Evolutionary conservation across 2,888 invertebrate genomes (phyloP).

Genomic region (Ornithoptera alexandrae): DNA sequence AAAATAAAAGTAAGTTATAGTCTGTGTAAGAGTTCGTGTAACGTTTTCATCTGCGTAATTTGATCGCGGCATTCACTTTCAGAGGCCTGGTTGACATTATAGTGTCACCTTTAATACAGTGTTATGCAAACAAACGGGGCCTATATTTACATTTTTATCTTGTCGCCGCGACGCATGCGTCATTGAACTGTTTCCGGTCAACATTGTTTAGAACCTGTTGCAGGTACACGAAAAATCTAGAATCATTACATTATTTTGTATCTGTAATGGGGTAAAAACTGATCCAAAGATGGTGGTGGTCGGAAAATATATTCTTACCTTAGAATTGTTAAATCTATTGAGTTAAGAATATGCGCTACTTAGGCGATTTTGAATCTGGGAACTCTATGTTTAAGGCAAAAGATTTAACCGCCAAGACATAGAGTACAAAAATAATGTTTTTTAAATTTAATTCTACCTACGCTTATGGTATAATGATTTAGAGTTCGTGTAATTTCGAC

Average conservation of each 20-base stretch:
- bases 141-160: conserved; percentile 55
- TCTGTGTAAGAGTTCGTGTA: conserved; percentile 14
- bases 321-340: too few species aligned
- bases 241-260: neutral
- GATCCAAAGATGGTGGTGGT: too few species aligned
- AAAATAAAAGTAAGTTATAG: neutral
- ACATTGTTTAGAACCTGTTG: neutral
- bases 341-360: too few species aligned
- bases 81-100: conserved; percentile 49
- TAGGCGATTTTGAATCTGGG: too few species aligned
- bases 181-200: conserved; percentile 24
- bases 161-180: conserved; percentile 38
- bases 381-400: too few species aligned
- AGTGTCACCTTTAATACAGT: conserved; percentile 58
- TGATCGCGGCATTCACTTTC: conserved; percentile 47
- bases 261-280: neutral
- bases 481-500: too few species aligned
- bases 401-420: too few species aligned
- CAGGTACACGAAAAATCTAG: neutral
- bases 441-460: too few species aligned
- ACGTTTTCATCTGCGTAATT: conserved; percentile 49
- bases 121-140: conserved; percentile 44
- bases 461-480: too few species aligned
- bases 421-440: too few species aligned
- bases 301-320: too few species aligned